phyloP scores from a whole-genome alignment of 2,113 vertebrate species.

The Anhinga rufa region DNA sequence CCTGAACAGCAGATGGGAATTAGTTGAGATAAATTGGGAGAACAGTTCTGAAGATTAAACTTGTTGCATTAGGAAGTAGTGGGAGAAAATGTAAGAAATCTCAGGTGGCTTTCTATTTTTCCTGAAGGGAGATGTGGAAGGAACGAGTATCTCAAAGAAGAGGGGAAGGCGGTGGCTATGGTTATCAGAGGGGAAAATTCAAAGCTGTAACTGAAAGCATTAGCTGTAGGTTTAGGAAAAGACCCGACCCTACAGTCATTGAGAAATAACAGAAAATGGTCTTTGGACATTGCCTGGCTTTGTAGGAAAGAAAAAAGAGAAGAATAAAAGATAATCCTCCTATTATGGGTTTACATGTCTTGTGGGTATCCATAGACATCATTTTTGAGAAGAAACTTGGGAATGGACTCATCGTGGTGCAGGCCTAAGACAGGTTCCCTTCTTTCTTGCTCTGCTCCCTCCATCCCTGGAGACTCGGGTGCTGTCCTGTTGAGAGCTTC shows the following conservation, averaged over 20 bases:
- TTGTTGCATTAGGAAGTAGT: neutral
- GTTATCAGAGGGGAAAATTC: neutral
- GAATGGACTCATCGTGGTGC: neutral
- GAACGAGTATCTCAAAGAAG: neutral
- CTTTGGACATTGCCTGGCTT: neutral
- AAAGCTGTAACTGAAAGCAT: neutral
- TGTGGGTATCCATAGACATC: neutral
- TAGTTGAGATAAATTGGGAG: neutral
- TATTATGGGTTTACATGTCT: accelerated
- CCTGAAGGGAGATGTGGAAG: neutral
- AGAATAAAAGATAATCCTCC: neutral
- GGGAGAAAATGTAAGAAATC: neutral
- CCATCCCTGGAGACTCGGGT: neutral
- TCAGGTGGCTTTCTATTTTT: neutral
- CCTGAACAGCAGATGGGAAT: neutral
- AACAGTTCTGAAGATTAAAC: neutral
- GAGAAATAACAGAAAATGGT: neutral
- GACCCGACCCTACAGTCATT: neutral
- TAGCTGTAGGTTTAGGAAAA: neutral
- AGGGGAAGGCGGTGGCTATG: neutral
- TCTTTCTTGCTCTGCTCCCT: neutral
- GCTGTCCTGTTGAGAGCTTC: neutral
- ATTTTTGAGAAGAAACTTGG: neutral
- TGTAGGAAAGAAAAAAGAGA: neutral
- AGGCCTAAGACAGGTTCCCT: neutral